phyloP scores from a whole-genome alignment of 2,797 vertebrate genomes.

The Dipus sagitta region DNA sequence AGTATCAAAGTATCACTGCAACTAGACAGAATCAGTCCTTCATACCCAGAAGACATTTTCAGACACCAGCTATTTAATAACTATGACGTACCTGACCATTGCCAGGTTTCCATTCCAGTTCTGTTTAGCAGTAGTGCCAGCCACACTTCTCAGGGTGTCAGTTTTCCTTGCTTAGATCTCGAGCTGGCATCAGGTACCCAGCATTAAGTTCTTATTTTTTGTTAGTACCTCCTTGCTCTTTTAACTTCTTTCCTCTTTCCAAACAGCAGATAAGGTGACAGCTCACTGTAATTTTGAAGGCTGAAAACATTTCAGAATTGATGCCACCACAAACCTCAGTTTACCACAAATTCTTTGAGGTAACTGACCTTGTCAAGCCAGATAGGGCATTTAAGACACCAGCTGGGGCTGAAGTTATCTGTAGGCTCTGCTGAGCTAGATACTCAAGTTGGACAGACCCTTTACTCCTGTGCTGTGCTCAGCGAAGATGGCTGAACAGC shows the following conservation, averaged over 20 bases:
- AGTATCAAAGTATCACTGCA: background rate
- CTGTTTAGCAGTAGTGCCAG: background rate
- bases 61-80: background rate
- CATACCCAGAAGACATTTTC: background rate
- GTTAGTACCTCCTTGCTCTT: background rate
- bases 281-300: constrained; percentile 5
- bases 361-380: background rate
- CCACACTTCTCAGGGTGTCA: background rate
- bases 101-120: background rate
- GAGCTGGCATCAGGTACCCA: background rate
- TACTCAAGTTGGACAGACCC: background rate
- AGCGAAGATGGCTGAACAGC: background rate
- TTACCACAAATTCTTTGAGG: background rate
- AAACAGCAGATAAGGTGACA: background rate
- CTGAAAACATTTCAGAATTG: background rate
- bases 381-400: background rate
- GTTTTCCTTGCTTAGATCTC: background rate
- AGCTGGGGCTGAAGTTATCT: background rate
- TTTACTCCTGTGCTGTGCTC: background rate
- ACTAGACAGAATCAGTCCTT: background rate
- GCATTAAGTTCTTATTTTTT: background rate
- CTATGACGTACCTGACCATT: no score
- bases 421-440: background rate
- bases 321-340: background rate
- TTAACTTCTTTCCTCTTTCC: background rate